Conservation (phyloP, 2,888 invertebrate genomes). For the Lycophotia porphyrea region DNA sequence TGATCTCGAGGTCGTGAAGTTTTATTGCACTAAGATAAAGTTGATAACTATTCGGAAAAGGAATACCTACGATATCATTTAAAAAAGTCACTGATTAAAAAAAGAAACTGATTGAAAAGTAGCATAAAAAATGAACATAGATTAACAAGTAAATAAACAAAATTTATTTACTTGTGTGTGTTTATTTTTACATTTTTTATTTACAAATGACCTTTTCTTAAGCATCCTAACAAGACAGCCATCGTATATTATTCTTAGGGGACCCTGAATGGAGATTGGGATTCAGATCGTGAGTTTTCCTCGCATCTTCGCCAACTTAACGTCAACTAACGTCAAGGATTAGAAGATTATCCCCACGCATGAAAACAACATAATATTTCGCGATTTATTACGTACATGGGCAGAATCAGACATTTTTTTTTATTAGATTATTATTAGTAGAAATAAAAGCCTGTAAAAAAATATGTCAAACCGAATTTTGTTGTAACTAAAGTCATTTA, state of each 20-base stretch:
- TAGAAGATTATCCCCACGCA: conserved; percentile 44
- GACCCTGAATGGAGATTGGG: conserved; percentile 16
- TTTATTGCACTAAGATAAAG: conserved; percentile 56
- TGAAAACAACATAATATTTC: conserved; percentile 42
- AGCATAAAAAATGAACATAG: not conserved
- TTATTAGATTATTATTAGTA: not conserved
- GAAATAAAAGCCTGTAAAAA: not conserved
- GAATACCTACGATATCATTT: not conserved
- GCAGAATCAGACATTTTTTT: conserved; percentile 7
- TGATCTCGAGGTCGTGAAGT: conserved; percentile 64
- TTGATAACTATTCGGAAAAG: conserved; percentile 27
- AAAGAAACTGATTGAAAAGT: not conserved
- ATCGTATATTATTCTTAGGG: conserved; percentile 30
- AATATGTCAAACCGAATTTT: not conserved
- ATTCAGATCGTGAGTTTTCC: conserved; percentile 30
- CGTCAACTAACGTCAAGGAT: conserved; percentile 53
- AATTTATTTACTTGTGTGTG: no score
- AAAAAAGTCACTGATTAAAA: not conserved
- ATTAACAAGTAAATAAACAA: not conserved
- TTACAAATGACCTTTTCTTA: not conserved
- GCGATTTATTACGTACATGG: conserved; percentile 17
- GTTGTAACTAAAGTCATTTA: not conserved
- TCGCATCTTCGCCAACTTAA: conserved; percentile 42
- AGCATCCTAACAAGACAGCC: conserved; percentile 8
- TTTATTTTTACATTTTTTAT: no score